phyloP scores from a whole-genome alignment of 2,888 invertebrate genomes.

The Drosophila neoperkinsi region DNA sequence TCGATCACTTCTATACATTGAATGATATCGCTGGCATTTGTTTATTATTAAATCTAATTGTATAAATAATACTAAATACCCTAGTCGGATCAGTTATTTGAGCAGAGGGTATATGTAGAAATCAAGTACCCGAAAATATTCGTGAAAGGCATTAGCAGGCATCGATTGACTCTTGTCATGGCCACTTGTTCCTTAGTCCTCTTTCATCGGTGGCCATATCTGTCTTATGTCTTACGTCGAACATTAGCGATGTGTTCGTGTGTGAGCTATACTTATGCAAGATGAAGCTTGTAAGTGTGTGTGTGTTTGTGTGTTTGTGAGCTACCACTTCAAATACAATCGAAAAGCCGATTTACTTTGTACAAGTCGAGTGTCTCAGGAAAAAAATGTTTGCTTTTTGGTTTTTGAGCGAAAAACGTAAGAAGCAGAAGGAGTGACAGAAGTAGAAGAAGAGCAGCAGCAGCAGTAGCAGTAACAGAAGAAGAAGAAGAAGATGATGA shows the following conservation, averaged over 20 bases:
- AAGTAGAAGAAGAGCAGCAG: not conserved
- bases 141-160: slow-evolving; percentile 28
- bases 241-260: slow-evolving; percentile 13
- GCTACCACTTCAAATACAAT: slow-evolving; percentile 67
- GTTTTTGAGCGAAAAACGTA: slow-evolving; percentile 54
- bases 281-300: slow-evolving; percentile 19
- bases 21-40: not conserved
- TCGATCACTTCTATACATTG: not conserved
- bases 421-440: slow-evolving; percentile 16
- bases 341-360: slow-evolving; percentile 79
- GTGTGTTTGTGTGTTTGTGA: slow-evolving; percentile 20
- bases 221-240: slow-evolving; percentile 38
- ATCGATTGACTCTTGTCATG: slow-evolving; percentile 52
- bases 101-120: slow-evolving; percentile 1
- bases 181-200: slow-evolving; percentile 38
- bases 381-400: slow-evolving; percentile 73
- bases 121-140: slow-evolving; percentile 25
- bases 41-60: not conserved
- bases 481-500: not conserved
- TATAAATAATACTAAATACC: not conserved
- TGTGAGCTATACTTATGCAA: slow-evolving; percentile 10
- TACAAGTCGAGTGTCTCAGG: slow-evolving; percentile 67
- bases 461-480: not conserved
- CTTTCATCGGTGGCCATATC: slow-evolving; percentile 27
- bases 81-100: not conserved